Conservation (phyloP, 2,797 vertebrate genomes). For the Myiothlypis coronata region DNA sequence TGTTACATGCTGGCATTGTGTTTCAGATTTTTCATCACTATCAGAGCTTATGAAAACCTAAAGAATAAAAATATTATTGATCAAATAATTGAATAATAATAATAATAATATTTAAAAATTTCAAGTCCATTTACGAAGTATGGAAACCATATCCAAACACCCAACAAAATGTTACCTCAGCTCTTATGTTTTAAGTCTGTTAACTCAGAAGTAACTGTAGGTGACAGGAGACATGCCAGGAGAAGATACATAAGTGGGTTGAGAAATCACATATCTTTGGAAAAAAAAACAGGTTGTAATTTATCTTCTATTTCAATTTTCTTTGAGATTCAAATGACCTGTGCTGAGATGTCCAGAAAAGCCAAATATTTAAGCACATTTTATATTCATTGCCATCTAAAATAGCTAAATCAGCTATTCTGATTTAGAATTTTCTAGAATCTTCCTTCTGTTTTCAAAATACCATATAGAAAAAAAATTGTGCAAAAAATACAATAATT, state of each 20-base stretch:
- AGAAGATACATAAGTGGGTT: background rate
- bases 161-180: background rate
- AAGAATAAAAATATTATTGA: background rate
- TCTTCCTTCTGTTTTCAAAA: background rate
- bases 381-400: background rate
- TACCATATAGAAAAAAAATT: background rate
- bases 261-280: background rate
- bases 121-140: background rate
- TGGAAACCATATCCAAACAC: background rate
- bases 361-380: background rate
- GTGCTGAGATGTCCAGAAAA: background rate
- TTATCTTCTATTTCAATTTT: background rate
- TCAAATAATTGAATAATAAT: background rate
- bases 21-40: background rate
- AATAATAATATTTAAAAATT: background rate
- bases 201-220: background rate
- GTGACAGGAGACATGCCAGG: background rate
- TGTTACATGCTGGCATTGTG: background rate
- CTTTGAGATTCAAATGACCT: background rate
- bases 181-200: background rate
- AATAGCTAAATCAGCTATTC: background rate
- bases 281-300: background rate
- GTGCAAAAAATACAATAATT: background rate
- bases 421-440: background rate
- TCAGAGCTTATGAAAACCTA: background rate